phyloP scores from a whole-genome alignment of 2,797 vertebrate genomes.

The Tokudaia muenninki region DNA sequence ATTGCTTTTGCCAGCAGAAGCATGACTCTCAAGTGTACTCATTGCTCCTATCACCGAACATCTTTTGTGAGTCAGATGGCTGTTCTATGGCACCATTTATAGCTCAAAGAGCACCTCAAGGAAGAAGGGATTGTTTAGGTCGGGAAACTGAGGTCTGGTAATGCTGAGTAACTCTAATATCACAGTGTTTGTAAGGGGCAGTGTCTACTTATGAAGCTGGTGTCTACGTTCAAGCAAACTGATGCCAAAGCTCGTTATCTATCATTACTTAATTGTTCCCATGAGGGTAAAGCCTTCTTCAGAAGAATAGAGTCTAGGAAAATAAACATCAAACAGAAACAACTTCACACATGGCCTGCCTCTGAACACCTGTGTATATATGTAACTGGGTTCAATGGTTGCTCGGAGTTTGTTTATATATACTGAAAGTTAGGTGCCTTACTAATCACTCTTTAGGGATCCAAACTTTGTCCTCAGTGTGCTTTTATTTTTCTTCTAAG shows the following conservation, averaged over 20 bases:
- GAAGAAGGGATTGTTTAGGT: background rate
- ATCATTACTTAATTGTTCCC: background rate
- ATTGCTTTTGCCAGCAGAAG: background rate
- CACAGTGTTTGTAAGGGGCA: background rate
- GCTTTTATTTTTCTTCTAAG: background rate
- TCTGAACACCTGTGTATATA: background rate
- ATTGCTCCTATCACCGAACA: background rate
- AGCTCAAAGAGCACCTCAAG: background rate
- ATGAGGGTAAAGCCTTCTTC: background rate
- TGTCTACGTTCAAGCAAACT: background rate
- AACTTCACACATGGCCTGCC: background rate
- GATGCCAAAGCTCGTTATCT: background rate
- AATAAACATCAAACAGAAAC: background rate
- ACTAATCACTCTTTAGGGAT: background rate
- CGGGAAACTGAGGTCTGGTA: background rate
- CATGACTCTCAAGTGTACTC: background rate
- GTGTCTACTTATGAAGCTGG: background rate
- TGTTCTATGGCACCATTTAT: background rate
- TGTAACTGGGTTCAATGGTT: background rate
- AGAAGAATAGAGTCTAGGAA: background rate
- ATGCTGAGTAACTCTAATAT: background rate
- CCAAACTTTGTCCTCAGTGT: background rate
- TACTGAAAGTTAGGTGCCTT: background rate
- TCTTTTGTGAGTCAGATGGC: background rate
- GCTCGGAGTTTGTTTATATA: background rate